A percentile compares a stretch with the other conserved stretches of the same genome.
Conservation (phyloP, 2,113 vertebrate species). For the Sander lucioperca region DNA sequence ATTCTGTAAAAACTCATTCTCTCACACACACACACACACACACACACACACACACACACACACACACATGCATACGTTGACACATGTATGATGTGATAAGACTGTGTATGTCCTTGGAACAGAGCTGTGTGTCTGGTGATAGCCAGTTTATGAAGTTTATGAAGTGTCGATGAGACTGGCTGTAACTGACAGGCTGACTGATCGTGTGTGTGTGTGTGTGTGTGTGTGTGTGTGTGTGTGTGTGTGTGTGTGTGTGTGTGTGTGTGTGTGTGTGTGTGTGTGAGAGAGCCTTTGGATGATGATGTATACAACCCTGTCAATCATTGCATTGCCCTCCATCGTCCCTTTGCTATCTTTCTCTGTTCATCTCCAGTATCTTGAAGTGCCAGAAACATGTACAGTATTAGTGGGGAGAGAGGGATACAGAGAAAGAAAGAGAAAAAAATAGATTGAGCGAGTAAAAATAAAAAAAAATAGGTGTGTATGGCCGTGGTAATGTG, state of each 20-base stretch:
- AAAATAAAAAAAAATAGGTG: conserved; percentile 2
- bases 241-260: conserved; percentile 21
- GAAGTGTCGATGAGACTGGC: conserved; percentile 30
- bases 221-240: conserved; percentile 26
- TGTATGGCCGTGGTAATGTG: conserved; percentile 13
- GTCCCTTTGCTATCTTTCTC: conserved; percentile 17
- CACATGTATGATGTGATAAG: conserved; percentile 32
- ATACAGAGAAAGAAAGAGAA: conserved; percentile 26
- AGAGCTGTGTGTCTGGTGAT: conserved; percentile 53
- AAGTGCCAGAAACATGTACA: conserved; percentile 58
- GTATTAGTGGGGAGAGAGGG: conserved; percentile 44
- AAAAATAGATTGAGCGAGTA: conserved; percentile 6
- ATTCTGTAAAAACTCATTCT: background rate
- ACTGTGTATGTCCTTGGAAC: conserved; percentile 43
- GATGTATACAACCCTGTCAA: conserved; percentile 26
- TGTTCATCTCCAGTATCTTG: conserved; percentile 38
- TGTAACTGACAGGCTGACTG: conserved; percentile 53
- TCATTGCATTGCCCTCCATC: conserved; percentile 33
- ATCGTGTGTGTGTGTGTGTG: conserved; percentile 20
- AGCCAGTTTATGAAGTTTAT: conserved; percentile 43
- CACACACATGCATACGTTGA: conserved; percentile 1
- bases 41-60: conserved; percentile 10
- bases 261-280: too few relatives aligned
- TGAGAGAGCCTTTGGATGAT: conserved; percentile 9
- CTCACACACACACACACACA: background rate